Evolutionary conservation across 1,140 invertebrate species (phyloP).

Genomic region (Zaprionus inermis): DNA sequence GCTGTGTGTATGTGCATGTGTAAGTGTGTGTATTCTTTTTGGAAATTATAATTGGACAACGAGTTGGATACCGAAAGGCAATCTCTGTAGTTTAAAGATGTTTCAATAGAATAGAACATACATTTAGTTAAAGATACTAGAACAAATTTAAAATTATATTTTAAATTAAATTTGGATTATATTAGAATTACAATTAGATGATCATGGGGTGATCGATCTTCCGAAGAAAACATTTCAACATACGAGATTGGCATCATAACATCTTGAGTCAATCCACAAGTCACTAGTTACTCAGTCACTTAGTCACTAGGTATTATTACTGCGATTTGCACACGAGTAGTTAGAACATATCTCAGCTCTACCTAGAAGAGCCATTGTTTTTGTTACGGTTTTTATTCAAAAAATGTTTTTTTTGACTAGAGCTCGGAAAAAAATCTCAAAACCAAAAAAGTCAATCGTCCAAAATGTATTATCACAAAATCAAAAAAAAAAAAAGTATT

Average conservation of each 20-base stretch:
- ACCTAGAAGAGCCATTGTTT: slow-evolving; percentile 32
- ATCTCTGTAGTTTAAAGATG: slow-evolving; percentile 55
- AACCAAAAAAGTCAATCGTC: slow-evolving; percentile 39
- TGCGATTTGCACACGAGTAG: neutral
- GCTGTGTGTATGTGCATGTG: slow-evolving; percentile 18
- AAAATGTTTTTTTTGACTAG: slow-evolving; percentile 60
- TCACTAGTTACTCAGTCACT: slow-evolving; percentile 1
- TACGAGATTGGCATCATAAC: neutral
- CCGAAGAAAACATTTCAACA: neutral
- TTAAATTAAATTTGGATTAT: neutral
- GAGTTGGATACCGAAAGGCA: slow-evolving; percentile 51
- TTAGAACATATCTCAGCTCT: slow-evolving; percentile 8
- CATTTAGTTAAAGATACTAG: neutral
- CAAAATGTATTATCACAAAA: slow-evolving; percentile 58
- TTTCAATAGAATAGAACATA: slow-evolving; percentile 7
- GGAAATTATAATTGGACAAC: slow-evolving; percentile 14
- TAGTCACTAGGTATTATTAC: neutral
- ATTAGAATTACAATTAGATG: neutral
- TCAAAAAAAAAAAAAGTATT: slow-evolving; percentile 24
- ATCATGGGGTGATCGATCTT: neutral
- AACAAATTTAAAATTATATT: neutral
- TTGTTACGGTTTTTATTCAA: slow-evolving; percentile 27
- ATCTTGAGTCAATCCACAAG: neutral
- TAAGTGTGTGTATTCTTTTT: slow-evolving; percentile 32
- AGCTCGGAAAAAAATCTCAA: slow-evolving; percentile 17